phyloP scores from a whole-genome alignment of 2,888 invertebrate genomes.

The Drosophila demipolita region DNA sequence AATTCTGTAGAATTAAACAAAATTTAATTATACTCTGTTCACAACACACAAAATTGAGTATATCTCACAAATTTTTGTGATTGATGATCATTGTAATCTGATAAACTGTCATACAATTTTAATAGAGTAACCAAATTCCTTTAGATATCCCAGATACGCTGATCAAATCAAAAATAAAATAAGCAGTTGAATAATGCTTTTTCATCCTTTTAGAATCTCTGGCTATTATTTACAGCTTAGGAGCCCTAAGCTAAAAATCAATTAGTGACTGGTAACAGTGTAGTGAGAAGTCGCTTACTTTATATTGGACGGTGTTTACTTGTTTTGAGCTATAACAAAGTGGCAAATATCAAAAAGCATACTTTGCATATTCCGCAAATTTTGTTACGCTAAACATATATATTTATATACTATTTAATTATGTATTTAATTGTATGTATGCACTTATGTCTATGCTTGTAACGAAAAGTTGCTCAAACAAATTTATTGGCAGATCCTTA shows the following conservation, averaged over 20 bases:
- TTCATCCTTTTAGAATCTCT: neutral
- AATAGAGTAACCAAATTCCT: neutral
- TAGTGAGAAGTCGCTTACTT: neutral
- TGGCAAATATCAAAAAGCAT: constrained; percentile 7
- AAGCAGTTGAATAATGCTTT: neutral
- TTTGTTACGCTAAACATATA: constrained; percentile 4
- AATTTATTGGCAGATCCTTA: neutral
- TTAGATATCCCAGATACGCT: neutral
- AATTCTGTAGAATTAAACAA: constrained; percentile 2
- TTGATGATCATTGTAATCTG: no score
- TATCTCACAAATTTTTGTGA: neutral
- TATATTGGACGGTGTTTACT: neutral
- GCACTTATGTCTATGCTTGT: neutral
- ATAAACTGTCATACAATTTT: neutral
- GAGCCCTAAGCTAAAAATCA: neutral
- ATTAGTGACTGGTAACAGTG: neutral
- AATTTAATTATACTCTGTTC: constrained; percentile 1
- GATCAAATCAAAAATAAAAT: neutral
- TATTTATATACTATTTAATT: neutral
- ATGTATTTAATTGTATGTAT: neutral
- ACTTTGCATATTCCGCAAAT: constrained; percentile 19
- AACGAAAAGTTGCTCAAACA: neutral
- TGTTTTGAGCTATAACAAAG: constrained; percentile 7
- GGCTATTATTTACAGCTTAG: neutral
- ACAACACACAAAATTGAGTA: neutral